These are phyloP conservation scores for Lordiphosa collinella DNA, from an alignment of 1,140 invertebrate genomes.

Conservation along the genomic window DNA sequence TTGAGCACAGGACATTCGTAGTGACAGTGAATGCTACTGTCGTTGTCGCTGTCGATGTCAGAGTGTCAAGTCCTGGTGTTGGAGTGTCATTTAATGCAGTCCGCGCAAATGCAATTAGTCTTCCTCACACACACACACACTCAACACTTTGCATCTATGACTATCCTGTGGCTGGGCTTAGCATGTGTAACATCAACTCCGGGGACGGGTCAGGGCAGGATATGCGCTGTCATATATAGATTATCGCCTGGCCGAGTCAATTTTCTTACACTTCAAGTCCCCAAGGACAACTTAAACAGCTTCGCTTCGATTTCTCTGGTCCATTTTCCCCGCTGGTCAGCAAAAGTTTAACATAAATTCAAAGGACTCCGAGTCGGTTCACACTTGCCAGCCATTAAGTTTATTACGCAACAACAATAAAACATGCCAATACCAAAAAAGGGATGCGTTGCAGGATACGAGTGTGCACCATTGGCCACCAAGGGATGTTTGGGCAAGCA, in stretches of 20 bases:
- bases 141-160: conserved; percentile 2
- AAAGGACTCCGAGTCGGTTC: conserved; percentile 46
- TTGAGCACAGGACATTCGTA: conserved; percentile 30
- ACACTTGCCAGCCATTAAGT: conserved; percentile 74
- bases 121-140: conserved; percentile 15
- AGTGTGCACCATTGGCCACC: conserved; percentile 49
- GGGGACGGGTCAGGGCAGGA: conserved; percentile 1
- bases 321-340: conserved; percentile 59
- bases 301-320: conserved; percentile 31
- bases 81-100: conserved; percentile 40
- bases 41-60: conserved; percentile 25
- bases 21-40: conserved; percentile 49
- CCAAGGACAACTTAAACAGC: conserved; percentile 56
- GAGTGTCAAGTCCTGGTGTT: not conserved
- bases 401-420: conserved; percentile 77
- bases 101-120: conserved; percentile 60
- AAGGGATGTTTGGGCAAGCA: conserved; percentile 61
- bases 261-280: conserved; percentile 46
- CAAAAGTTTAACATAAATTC: conserved; percentile 71
- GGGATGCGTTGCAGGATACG: conserved; percentile 49
- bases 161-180: conserved; percentile 3
- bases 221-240: conserved; percentile 48
- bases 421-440: conserved; percentile 54
- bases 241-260: conserved; percentile 44
- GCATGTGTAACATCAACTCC: conserved; percentile 24